These are phyloP conservation scores for Melieria picta DNA, from an alignment of 2,888 invertebrate species.

Conservation along the genomic window DNA sequence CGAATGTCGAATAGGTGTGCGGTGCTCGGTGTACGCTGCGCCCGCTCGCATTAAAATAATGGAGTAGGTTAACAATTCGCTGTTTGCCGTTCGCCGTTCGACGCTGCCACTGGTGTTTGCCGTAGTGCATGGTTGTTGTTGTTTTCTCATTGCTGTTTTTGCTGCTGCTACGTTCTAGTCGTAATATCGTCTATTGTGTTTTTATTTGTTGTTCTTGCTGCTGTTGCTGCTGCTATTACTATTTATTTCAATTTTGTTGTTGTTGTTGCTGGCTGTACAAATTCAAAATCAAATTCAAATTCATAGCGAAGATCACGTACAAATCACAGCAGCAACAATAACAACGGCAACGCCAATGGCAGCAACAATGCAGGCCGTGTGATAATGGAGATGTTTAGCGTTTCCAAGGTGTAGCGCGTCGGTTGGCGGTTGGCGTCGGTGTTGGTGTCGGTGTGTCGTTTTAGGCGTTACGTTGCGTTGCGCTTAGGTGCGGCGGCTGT, in stretches of 20 bases:
- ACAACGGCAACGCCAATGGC: conserved; percentile 40
- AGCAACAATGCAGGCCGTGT: conserved; percentile 45
- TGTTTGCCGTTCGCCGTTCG: background rate
- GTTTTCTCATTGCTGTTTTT: background rate
- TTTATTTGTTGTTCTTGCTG: conserved; percentile 37
- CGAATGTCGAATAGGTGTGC: too few species aligned
- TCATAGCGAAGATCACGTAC: conserved; percentile 61
- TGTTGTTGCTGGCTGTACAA: conserved; percentile 44
- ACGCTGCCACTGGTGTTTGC: conserved; percentile 34
- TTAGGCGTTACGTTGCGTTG: background rate
- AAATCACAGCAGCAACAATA: conserved; percentile 46
- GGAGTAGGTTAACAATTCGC: conserved; percentile 46
- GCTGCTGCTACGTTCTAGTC: background rate
- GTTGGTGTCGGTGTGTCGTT: background rate
- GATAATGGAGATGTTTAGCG: conserved; percentile 54
- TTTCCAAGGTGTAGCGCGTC: conserved; percentile 15
- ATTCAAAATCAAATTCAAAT: conserved; percentile 56
- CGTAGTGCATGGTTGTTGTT: conserved; percentile 37
- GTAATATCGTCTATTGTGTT: conserved; percentile 3
- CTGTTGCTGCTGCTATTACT: conserved; percentile 34
- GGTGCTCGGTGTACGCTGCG: too few species aligned
- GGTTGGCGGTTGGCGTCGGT: conserved; percentile 13
- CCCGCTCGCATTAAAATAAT: conserved; percentile 25
- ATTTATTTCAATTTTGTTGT: conserved; percentile 39
- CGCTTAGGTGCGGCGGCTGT: conserved; percentile 41